Evolutionary conservation across 1,140 invertebrate species (phyloP), one percentile per base, ranked within the genome.

Genomic region (Drosophila novamexicana): DNA sequence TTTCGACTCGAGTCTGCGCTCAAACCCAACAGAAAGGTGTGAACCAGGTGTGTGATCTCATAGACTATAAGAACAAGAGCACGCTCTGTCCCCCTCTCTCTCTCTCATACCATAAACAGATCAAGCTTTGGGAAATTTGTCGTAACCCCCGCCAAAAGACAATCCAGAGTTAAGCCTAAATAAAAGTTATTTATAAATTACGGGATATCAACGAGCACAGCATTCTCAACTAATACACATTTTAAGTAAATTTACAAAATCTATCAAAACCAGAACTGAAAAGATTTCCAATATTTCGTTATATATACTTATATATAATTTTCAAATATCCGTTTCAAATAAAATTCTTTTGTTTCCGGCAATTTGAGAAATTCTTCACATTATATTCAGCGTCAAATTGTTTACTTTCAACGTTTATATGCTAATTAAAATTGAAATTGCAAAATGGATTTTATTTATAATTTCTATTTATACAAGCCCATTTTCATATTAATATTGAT

Each of bases 401-500:
- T 59, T 59, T 59, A 59, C 32, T 52, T 52, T 45, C 1, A 32
- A 10, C 37, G 9, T 58, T 59, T 57, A 36, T 16, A 63, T 22
- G 50, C 18, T 47, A 45, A 54, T 69, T 63, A 14, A 32, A 49
- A 36, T 69, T 54, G 2, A 22, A 63, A 14, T 39, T 56, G 36
- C 4, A 29, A 29, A 29, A 29, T 29, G 4, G 22, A 5, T 29
- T 29, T 29, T 5, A 29, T 29, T 29, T 39, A 66, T 58, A 32
- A 44, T 50, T 50, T 58, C 78, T 73, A 72, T 77, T 81, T 81
- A 72, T 59, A 68, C 6, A 9, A 53, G 37, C 34, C 32, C 9
- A 40, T 39, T 44, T 36, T 22, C 1, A 22, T 22, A 22, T 2
- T 16, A 14, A 45, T 44, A 44, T 44, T 63, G 18, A 40, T 49